Percentiles rank a stretch among this genome's conserved stretches.
Evolutionary conservation across 1,140 invertebrate genomes (phyloP).

Genomic region (Drosophila rufa): DNA sequence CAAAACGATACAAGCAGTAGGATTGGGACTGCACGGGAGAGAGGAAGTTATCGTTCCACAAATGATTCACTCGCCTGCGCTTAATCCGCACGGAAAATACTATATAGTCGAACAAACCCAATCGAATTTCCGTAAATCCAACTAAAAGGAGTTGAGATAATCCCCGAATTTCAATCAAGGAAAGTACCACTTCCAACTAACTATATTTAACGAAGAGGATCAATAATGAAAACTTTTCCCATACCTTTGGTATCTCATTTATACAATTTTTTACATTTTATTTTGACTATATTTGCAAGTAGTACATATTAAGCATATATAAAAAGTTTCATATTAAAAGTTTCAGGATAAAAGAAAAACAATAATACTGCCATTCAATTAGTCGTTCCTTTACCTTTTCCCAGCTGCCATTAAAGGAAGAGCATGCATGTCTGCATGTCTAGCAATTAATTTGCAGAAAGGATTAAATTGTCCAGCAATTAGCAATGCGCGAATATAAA

Average conservation of each 20-base stretch:
- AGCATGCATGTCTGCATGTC: too few relatives aligned
- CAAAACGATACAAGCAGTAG: slow-evolving; percentile 35
- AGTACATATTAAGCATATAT: too few relatives aligned
- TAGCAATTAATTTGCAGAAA: slow-evolving; percentile 18
- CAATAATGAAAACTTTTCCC: not conserved
- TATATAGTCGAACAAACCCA: slow-evolving; percentile 11
- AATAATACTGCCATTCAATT: not conserved
- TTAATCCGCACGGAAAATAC: slow-evolving; percentile 35
- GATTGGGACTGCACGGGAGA: slow-evolving; percentile 2
- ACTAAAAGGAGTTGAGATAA: slow-evolving; percentile 7
- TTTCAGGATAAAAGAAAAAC: not conserved
- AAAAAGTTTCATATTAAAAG: too few relatives aligned
- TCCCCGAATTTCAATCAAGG: not conserved
- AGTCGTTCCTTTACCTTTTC: slow-evolving; percentile 1
- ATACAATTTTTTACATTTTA: not conserved
- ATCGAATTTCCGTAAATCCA: slow-evolving; percentile 2
- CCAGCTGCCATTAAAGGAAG: not conserved
- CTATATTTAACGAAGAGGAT: not conserved
- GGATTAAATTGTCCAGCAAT: slow-evolving; percentile 32
- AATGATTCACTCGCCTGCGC: slow-evolving; percentile 28
- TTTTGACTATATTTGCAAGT: too few relatives aligned
- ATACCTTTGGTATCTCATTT: not conserved
- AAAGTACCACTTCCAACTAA: not conserved
- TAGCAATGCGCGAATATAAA: slow-evolving; percentile 14
- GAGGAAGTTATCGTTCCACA: slow-evolving; percentile 21